These are phyloP conservation scores for Biston betularia DNA, from an alignment of 2,888 invertebrate species.

Conservation along the genomic window DNA sequence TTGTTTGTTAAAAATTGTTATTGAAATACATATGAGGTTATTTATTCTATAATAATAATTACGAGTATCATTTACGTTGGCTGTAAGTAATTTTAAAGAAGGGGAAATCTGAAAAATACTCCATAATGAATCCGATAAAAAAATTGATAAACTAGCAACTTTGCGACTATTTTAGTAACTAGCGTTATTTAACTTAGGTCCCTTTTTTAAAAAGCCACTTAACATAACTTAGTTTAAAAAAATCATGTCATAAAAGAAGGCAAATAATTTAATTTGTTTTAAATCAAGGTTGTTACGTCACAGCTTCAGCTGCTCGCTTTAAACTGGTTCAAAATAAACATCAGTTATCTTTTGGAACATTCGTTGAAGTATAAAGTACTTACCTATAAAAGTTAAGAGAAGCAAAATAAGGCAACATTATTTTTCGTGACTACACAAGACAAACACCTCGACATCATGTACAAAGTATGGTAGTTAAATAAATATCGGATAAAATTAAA, in stretches of 20 bases:
- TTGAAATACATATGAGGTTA: too few relatives aligned
- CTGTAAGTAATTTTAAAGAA: too few relatives aligned
- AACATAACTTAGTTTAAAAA: too few relatives aligned
- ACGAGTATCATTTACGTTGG: too few relatives aligned
- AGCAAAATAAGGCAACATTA: background rate
- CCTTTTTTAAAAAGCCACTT: too few relatives aligned
- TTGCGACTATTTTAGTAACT: too few relatives aligned
- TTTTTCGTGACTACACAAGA: background rate
- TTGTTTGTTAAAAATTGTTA: too few relatives aligned
- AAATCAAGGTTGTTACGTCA: background rate
- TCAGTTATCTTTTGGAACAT: background rate
- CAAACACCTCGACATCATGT: background rate
- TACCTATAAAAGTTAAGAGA: background rate
- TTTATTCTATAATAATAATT: too few relatives aligned
- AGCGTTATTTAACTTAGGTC: too few relatives aligned
- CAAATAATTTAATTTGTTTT: background rate
- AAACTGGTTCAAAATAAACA: background rate
- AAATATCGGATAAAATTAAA: background rate
- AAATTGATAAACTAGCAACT: too few relatives aligned
- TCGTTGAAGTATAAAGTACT: background rate
- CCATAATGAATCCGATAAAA: too few relatives aligned
- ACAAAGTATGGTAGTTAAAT: background rate
- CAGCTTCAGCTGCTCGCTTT: background rate
- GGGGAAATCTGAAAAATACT: too few relatives aligned
- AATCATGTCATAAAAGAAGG: background rate